A percentile compares a stretch with the other conserved stretches of the same genome.
Conservation (phyloP, 2,797 vertebrate genomes). For the Vespertilio murinus region DNA sequence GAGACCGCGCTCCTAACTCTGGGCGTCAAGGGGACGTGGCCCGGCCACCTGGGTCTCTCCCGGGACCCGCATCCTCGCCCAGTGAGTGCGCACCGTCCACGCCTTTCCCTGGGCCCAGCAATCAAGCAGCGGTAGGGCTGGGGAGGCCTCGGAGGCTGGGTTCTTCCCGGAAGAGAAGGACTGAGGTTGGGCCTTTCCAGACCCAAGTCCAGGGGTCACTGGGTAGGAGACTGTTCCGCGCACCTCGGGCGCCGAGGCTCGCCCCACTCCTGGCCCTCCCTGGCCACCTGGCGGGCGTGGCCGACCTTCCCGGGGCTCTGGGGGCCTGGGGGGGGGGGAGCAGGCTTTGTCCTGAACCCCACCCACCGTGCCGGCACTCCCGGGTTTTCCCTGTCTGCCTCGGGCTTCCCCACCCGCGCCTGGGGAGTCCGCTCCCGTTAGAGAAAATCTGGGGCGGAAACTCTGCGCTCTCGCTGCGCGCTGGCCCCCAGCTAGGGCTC, state of each 20-base stretch:
- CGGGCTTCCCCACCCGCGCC: neutral
- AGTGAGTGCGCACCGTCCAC: neutral
- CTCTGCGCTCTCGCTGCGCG: rapidly evolving
- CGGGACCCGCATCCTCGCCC: neutral
- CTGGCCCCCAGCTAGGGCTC: neutral
- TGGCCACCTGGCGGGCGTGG: neutral
- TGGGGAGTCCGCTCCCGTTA: neutral
- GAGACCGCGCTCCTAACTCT: neutral
- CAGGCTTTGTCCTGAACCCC: neutral
- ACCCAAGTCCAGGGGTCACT: neutral
- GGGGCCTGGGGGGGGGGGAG: rapidly evolving
- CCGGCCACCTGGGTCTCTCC: neutral
- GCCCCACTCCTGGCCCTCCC: rapidly evolving
- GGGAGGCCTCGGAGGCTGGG: rapidly evolving
- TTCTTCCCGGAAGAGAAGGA: neutral
- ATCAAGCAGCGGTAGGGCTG: neutral
- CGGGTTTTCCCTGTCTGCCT: neutral
- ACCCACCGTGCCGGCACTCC: rapidly evolving
- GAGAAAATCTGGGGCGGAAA: neutral
- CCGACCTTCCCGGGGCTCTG: rapidly evolving
- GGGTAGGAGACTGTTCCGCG: rapidly evolving
- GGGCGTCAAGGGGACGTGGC: neutral
- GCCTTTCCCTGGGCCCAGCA: neutral
- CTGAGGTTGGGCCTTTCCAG: neutral
- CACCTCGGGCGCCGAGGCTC: rapidly evolving